Evolutionary conservation across 2,888 invertebrate species (phyloP).

Genomic region (Gymnocheta viridis): DNA sequence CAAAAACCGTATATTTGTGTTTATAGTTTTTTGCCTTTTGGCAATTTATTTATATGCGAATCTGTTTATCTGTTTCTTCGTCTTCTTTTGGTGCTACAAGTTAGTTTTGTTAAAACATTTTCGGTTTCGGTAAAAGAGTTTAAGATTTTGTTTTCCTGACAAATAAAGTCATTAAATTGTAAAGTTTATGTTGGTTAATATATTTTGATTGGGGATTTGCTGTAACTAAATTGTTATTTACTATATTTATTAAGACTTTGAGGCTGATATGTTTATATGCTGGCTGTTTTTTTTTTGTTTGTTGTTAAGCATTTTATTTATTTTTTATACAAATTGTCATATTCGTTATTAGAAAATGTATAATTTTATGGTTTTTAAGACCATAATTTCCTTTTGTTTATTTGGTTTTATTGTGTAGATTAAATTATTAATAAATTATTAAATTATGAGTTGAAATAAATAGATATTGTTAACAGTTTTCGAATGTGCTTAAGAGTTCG

Average conservation of each 20-base stretch:
- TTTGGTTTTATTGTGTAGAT: neutral
- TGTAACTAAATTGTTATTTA: slow-evolving; percentile 48
- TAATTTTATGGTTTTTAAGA: slow-evolving; percentile 50
- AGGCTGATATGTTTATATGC: neutral
- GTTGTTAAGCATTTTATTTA: too few species aligned
- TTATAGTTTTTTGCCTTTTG: slow-evolving; percentile 33
- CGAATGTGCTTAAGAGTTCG: neutral
- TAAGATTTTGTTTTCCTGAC: slow-evolving; percentile 16
- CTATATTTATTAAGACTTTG: neutral
- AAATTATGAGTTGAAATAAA: neutral
- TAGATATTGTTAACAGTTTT: neutral
- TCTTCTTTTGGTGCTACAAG: too few species aligned
- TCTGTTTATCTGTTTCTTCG: slow-evolving; percentile 9
- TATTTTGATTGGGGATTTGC: slow-evolving; percentile 24
- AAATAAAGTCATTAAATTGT: slow-evolving; percentile 67
- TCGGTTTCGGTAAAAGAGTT: neutral
- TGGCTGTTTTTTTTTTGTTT: neutral
- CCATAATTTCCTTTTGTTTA: neutral
- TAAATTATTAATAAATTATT: neutral
- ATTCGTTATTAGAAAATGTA: slow-evolving; percentile 22
- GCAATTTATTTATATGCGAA: slow-evolving; percentile 62
- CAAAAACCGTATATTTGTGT: slow-evolving; percentile 21
- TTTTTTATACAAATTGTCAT: slow-evolving; percentile 43
- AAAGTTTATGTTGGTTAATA: slow-evolving; percentile 51
- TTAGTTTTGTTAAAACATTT: neutral